phyloP scores from a whole-genome alignment of 2,797 vertebrate species.

The Cygnus olor region DNA sequence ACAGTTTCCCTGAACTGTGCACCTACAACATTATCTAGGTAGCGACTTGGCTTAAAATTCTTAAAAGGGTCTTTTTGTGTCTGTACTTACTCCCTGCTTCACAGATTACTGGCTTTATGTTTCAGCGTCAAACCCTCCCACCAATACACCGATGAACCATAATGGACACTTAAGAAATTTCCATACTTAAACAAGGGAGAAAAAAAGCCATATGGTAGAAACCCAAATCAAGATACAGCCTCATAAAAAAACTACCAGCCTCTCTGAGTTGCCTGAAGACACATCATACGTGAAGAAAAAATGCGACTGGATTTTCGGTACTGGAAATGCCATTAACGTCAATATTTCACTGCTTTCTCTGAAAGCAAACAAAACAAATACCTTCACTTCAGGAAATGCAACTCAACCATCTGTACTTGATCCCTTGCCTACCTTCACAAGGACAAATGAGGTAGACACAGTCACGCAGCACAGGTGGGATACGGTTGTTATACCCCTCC shows the following conservation, averaged over 20 bases:
- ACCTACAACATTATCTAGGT: background rate
- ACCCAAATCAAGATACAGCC: background rate
- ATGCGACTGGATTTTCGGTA: background rate
- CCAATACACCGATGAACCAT: background rate
- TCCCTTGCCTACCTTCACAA: background rate
- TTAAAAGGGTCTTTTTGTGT: background rate
- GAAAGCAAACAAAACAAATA: background rate
- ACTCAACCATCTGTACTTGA: background rate
- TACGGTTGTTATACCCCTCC: background rate
- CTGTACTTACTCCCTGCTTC: background rate
- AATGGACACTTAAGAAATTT: background rate
- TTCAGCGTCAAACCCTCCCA: background rate
- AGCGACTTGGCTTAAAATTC: background rate
- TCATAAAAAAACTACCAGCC: background rate
- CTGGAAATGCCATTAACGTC: background rate
- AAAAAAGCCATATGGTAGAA: background rate
- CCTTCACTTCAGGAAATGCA: background rate
- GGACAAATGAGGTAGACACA: background rate
- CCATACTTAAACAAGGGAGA: background rate
- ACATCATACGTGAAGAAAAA: background rate
- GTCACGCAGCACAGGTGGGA: background rate
- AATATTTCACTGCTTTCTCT: background rate
- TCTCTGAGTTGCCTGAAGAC: background rate
- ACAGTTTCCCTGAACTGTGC: conserved; percentile 3
- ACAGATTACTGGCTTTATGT: background rate